Evolutionary conservation across 2,888 invertebrate genomes (phyloP).

Genomic region (Scaptomyza parva): DNA sequence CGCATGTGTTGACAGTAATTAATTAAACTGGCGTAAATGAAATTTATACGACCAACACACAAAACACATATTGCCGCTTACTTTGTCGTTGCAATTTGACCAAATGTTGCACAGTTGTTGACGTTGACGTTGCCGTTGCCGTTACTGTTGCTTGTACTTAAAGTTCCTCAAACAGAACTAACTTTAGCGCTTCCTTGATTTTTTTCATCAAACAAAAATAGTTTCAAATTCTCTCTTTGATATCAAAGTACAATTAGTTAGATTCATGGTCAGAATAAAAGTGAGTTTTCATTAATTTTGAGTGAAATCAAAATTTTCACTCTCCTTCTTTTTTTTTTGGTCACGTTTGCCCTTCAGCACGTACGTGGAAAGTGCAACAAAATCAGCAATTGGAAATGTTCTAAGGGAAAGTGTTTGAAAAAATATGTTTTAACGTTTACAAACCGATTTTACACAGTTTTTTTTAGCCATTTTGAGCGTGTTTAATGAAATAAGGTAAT

Average conservation of each 20-base stretch:
- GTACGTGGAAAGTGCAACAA: constrained; percentile 40
- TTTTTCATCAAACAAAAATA: too few species aligned
- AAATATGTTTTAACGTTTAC: background rate
- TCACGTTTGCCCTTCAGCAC: constrained; percentile 55
- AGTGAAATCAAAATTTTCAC: constrained; percentile 51
- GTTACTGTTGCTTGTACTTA: background rate
- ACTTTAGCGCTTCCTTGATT: too few species aligned
- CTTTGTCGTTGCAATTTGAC: constrained; percentile 56
- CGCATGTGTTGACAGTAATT: constrained; percentile 79
- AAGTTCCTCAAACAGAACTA: too few species aligned
- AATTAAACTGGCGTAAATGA: constrained; percentile 76
- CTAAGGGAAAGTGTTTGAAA: background rate
- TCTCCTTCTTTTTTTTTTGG: too few species aligned
- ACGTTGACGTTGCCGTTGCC: too few species aligned
- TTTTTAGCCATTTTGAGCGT: background rate
- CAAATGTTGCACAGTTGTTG: constrained; percentile 49
- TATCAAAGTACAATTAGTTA: too few species aligned
- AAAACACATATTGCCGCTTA: constrained; percentile 65
- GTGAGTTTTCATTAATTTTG: too few species aligned
- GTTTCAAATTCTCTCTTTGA: too few species aligned
- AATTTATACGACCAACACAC: constrained; percentile 74
- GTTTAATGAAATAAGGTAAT: background rate
- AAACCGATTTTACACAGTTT: constrained; percentile 3
- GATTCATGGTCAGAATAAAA: too few species aligned
- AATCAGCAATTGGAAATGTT: background rate